Conservation (phyloP, 2,797 vertebrate genomes). For the Falco berigora region DNA sequence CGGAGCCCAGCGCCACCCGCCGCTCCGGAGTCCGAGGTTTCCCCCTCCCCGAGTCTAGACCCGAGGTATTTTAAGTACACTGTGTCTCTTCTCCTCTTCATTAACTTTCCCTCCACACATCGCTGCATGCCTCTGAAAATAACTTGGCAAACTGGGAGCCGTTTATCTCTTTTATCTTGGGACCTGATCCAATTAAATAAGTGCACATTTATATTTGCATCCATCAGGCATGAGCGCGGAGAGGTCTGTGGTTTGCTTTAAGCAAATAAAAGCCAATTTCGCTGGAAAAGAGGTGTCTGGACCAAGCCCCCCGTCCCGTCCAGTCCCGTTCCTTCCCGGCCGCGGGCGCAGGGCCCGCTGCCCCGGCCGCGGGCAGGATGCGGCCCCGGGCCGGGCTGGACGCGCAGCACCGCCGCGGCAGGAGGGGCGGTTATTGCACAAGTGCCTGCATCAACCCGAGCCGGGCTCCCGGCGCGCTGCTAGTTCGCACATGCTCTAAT, state of each 20-base stretch:
- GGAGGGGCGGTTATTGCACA: not conserved
- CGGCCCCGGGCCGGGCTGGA: not conserved
- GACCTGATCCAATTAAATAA: constrained; percentile 97
- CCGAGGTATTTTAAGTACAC: constrained; percentile 61
- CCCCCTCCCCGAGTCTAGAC: constrained; percentile 39
- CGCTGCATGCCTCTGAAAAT: constrained; percentile 83
- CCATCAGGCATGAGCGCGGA: constrained; percentile 78
- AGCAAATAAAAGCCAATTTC: constrained; percentile 74
- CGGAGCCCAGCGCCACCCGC: not conserved
- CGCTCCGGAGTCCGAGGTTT: not conserved
- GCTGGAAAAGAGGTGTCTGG: constrained; percentile 8
- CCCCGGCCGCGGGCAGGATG: not conserved
- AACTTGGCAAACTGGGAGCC: constrained; percentile 83
- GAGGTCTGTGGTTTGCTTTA: constrained; percentile 72
- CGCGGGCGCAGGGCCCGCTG: not conserved
- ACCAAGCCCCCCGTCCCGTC: not conserved
- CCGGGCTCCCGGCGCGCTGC: not conserved
- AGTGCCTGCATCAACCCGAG: not conserved
- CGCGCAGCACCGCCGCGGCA: not conserved
- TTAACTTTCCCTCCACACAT: constrained; percentile 82
- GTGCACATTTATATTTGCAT: constrained; percentile 89
- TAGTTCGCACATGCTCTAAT: constrained; percentile 23
- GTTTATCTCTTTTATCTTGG: constrained; percentile 93
- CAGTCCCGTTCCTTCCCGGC: too few relatives aligned
- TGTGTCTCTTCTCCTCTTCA: constrained; percentile 71